phyloP scores from a whole-genome alignment of 2,797 vertebrate species.

The Ctenopoma multispine region DNA sequence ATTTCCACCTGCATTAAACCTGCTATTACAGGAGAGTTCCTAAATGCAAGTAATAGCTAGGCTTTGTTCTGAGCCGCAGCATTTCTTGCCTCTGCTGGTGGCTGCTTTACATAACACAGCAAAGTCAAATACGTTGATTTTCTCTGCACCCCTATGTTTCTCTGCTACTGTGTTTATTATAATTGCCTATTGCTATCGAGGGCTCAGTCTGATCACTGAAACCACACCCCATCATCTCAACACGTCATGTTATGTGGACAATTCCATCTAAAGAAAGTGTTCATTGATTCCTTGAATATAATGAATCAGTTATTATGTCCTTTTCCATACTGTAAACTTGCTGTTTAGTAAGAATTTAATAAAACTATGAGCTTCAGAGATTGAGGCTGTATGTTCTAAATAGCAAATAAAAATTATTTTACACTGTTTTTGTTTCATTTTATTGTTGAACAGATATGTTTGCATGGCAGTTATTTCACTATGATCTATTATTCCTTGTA shows the following conservation, averaged over 20 bases:
- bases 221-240: slow-evolving; percentile 1
- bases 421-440: background rate
- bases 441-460: background rate
- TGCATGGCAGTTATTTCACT: slow-evolving; percentile 33
- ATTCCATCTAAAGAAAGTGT: too few relatives aligned
- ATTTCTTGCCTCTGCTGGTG: slow-evolving; percentile 1
- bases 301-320: background rate
- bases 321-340: slow-evolving; percentile 19
- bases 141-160: background rate
- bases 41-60: slow-evolving; percentile 45
- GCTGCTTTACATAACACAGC: slow-evolving; percentile 10
- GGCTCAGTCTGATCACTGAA: slow-evolving; percentile 16
- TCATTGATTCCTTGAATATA: background rate
- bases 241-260: too few relatives aligned
- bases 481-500: background rate
- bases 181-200: slow-evolving; percentile 24
- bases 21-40: slow-evolving; percentile 59
- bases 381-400: background rate
- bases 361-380: background rate
- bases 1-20: slow-evolving; percentile 73
- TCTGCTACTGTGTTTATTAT: slow-evolving; percentile 26
- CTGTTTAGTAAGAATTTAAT: slow-evolving; percentile 11
- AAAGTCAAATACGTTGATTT: slow-evolving; percentile 20
- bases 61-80: slow-evolving; percentile 30
- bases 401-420: background rate